Evolutionary conservation across 2,888 invertebrate genomes (phyloP).

Genomic region (Pemphredon lugubris): DNA sequence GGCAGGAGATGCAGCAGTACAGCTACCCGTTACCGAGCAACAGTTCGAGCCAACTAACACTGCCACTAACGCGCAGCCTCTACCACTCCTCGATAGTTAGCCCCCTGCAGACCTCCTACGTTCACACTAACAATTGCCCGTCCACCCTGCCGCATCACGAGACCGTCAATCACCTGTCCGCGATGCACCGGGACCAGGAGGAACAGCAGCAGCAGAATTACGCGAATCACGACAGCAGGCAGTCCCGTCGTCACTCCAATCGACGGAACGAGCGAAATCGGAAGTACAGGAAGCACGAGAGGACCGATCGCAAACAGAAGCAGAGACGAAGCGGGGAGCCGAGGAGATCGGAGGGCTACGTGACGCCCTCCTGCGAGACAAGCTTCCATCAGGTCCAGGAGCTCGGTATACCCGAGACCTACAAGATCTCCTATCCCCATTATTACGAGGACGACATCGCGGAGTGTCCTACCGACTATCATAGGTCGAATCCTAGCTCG

Average conservation of each 20-base stretch:
- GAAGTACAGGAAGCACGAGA: constrained; percentile 64
- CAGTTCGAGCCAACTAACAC: constrained; percentile 79
- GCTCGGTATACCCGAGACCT: constrained; percentile 75
- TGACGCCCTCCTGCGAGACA: constrained; percentile 69
- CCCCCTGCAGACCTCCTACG: constrained; percentile 76
- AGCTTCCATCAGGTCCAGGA: constrained; percentile 75
- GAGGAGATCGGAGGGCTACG: constrained; percentile 41
- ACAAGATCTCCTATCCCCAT: constrained; percentile 78
- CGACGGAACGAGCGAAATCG: constrained; percentile 56
- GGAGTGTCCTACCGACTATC: constrained; percentile 69
- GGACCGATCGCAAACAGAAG: constrained; percentile 71
- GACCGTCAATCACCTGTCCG: constrained; percentile 56
- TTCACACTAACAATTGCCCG: constrained; percentile 73
- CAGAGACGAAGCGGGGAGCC: constrained; percentile 61
- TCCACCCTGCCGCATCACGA: constrained; percentile 59
- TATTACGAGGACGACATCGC: constrained; percentile 77
- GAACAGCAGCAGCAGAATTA: constrained; percentile 49
- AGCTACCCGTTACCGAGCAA: constrained; percentile 80
- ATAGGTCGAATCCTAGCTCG: constrained; percentile 44
- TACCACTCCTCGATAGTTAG: constrained; percentile 77
- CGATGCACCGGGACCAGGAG: constrained; percentile 63
- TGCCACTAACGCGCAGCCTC: constrained; percentile 78
- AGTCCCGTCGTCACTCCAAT: constrained; percentile 61
- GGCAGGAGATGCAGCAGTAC: constrained; percentile 81
- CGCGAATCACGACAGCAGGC: constrained; percentile 52